Conservation (phyloP, 2,797 vertebrate genomes). For the Vireo griseus region DNA sequence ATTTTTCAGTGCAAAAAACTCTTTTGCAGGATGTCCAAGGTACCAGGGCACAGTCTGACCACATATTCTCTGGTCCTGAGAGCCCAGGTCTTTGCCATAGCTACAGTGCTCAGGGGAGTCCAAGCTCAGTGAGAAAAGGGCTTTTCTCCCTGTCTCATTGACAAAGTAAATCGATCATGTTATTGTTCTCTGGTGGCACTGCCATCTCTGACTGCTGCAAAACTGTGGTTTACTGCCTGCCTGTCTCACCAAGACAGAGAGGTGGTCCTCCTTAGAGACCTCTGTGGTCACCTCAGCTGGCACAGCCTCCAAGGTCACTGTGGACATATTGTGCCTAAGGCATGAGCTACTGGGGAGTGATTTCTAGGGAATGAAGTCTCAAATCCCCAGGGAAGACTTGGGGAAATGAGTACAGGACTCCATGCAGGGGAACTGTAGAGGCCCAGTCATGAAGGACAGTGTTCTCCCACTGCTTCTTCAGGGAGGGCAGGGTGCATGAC, state of each 20-base stretch:
- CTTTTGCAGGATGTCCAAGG: background rate
- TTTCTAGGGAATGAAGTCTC: background rate
- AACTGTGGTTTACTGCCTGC: background rate
- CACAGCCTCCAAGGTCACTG: background rate
- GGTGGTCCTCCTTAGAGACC: background rate
- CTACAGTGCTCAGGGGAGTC: background rate
- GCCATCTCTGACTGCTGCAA: background rate
- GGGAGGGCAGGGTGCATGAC: background rate
- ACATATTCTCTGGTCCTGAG: background rate
- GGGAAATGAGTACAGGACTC: background rate
- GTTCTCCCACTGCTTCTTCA: background rate
- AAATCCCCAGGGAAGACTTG: background rate
- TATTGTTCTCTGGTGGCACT: background rate
- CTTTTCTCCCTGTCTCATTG: background rate
- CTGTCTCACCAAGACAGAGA: background rate
- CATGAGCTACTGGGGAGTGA: background rate
- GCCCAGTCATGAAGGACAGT: background rate
- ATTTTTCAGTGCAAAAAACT: background rate
- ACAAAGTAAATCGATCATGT: background rate
- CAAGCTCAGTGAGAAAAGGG: background rate
- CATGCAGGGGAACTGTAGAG: background rate
- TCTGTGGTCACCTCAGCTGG: background rate
- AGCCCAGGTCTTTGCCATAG: background rate
- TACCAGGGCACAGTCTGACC: background rate
- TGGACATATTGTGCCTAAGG: background rate